These are phyloP conservation scores for Onchidella celtica DNA, from an alignment of 2,888 invertebrate genomes.

Conservation along the genomic window DNA sequence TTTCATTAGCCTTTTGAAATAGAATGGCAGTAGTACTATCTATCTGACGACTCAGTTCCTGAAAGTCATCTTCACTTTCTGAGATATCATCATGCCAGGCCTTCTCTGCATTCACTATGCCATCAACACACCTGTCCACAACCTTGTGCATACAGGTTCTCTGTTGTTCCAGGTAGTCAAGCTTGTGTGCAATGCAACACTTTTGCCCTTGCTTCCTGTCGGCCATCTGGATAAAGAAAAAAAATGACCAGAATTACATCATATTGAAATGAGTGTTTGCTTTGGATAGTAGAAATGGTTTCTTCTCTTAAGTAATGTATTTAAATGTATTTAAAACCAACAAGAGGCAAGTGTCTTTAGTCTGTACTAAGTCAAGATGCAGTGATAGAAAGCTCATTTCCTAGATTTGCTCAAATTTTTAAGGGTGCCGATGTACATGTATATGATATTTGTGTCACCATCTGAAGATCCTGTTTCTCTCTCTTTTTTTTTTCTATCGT, in stretches of 20 bases:
- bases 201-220: not conserved
- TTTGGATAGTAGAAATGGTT: too few species aligned
- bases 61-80: not conserved
- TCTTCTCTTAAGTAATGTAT: too few species aligned
- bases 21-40: not conserved
- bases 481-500: too few species aligned
- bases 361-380: not conserved
- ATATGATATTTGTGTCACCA: too few species aligned
- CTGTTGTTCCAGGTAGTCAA: not conserved
- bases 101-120: not conserved
- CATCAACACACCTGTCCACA: not conserved
- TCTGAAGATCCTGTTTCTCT: too few species aligned
- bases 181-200: not conserved
- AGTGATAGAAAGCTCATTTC: too few species aligned
- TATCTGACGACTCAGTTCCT: not conserved
- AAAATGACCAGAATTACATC: not conserved
- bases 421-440: too few species aligned
- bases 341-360: not conserved
- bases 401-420: too few species aligned
- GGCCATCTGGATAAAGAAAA: not conserved
- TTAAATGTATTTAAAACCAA: too few species aligned
- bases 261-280: too few species aligned
- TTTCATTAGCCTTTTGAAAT: not conserved
- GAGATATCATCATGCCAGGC: not conserved
- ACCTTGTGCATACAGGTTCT: not conserved